phyloP scores from a whole-genome alignment of 2,113 vertebrate genomes.

The Gallinago undulata region DNA sequence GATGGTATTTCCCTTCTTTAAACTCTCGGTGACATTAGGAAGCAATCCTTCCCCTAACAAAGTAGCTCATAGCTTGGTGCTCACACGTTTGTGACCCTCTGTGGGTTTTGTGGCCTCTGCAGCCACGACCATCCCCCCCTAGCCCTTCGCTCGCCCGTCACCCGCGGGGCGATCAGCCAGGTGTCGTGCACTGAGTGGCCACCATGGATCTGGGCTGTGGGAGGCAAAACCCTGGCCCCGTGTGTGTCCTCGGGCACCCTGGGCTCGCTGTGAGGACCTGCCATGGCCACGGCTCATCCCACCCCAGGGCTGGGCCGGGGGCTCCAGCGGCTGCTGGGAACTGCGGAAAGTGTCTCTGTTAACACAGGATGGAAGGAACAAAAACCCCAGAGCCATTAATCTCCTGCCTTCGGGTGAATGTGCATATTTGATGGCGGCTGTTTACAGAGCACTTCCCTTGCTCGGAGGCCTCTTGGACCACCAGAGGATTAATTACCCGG shows the following conservation, averaged over 20 bases:
- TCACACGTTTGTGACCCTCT: fast-evolving
- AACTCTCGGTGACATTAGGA: too few species aligned
- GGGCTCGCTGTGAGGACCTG: background rate
- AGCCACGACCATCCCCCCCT: background rate
- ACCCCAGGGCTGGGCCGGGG: fast-evolving
- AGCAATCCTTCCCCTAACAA: background rate
- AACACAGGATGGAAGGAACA: constrained; percentile 39
- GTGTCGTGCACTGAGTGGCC: fast-evolving
- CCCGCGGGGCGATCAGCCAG: fast-evolving
- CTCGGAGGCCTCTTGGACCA: background rate
- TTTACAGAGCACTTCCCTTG: constrained; percentile 48
- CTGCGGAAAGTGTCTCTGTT: background rate
- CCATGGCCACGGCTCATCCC: background rate
- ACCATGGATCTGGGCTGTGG: fast-evolving
- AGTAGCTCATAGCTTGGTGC: fast-evolving
- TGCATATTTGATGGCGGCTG: background rate
- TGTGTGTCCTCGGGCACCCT: fast-evolving
- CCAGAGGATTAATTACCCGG: background rate
- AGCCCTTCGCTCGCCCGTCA: fast-evolving
- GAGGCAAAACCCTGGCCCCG: background rate
- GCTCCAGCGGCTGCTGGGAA: fast-evolving
- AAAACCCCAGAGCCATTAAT: constrained; percentile 10
- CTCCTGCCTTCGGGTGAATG: background rate
- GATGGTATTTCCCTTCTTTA: background rate
- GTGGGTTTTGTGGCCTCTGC: background rate